Evolutionary conservation across 2,888 invertebrate species (phyloP), one percentile per base, ranked within the genome.

Genomic region (Volucella inflata): DNA sequence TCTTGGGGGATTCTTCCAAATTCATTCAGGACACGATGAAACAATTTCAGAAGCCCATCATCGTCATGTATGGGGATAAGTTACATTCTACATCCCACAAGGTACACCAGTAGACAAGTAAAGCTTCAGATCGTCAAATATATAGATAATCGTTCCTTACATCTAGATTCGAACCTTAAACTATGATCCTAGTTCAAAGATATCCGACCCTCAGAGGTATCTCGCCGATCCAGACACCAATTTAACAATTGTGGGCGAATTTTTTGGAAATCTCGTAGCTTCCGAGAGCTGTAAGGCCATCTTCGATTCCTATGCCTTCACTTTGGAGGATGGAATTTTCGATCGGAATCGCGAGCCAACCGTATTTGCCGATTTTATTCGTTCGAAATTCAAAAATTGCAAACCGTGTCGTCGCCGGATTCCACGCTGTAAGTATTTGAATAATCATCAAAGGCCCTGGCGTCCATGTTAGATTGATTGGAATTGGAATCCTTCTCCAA

Each of bases 311-410:
- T 51, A 40, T 2, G 1, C 10, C n/a, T 53, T 75, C 1, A 46
- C 38, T 9, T 10, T 77, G 1, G 48, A 48, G 11, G 71, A 82
- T 67, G 82, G 82, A 42, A 71, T 82, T 12, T 82, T 82, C 12
- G 60, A 67, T 36, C 71, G 60, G 11, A 77, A 82, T 67, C 77
- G 65, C 36, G 82, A 82, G 40, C 82, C 82, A 11, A 82, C 75
- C 0, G n/a, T 57, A 14, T 50, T n/a, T 11, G 70, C 81, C 6
- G 75, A 75, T 2, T 62, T 65, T n/a, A 55, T 81, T 2, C 81
- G 81, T n/a, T 65, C 59, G 9, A 81, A 81, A 30, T 81, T 81
- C 50, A 64, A 55, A 21, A 51, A 57, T 17, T 38, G 75, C n/a
- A 30, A 11, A 2, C 12, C 50, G 10, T 51, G 46, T 9, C 8